Conservation (phyloP, 2,888 invertebrate genomes). For the Seladonia tumulorum region DNA sequence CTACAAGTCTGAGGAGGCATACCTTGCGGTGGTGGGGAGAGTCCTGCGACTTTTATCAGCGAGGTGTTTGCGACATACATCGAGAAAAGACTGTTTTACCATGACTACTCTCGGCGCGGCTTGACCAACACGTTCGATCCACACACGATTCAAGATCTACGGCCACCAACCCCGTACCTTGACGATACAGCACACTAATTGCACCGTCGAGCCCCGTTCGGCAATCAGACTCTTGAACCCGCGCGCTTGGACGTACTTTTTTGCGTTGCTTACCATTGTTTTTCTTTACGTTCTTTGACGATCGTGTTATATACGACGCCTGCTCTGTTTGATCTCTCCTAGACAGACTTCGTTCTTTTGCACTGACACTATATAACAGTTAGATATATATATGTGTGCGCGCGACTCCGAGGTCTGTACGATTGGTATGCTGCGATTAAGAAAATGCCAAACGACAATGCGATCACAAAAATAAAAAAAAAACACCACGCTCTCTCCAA, state of each 20-base stretch:
- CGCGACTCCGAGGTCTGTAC: background rate
- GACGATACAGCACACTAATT: slow-evolving; percentile 30
- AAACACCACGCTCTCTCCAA: too few species aligned
- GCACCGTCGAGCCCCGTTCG: slow-evolving; percentile 19
- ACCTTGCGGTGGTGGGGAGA: too few species aligned
- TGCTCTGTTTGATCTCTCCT: slow-evolving; percentile 42
- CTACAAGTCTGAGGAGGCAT: too few species aligned
- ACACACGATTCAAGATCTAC: background rate
- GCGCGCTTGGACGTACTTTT: slow-evolving; percentile 28
- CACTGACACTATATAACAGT: slow-evolving; percentile 17
- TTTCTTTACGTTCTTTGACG: slow-evolving; percentile 8
- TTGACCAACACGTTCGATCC: slow-evolving; percentile 15
- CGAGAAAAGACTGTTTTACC: background rate
- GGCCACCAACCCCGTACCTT: background rate
- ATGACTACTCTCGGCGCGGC: background rate
- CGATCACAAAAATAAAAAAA: too few species aligned
- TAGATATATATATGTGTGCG: slow-evolving; percentile 1
- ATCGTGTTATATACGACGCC: slow-evolving; percentile 29
- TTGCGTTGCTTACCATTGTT: slow-evolving; percentile 29
- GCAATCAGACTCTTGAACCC: background rate
- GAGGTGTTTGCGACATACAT: too few species aligned
- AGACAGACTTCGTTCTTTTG: slow-evolving; percentile 24
- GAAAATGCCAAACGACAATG: background rate
- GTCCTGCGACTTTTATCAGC: too few species aligned
- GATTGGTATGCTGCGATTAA: background rate